Percentiles rank a stretch among this genome's conserved stretches.
These are phyloP conservation scores for Ceyx cyanopectus DNA, from an alignment of 2,113 vertebrate genomes.

Conservation along the genomic window DNA sequence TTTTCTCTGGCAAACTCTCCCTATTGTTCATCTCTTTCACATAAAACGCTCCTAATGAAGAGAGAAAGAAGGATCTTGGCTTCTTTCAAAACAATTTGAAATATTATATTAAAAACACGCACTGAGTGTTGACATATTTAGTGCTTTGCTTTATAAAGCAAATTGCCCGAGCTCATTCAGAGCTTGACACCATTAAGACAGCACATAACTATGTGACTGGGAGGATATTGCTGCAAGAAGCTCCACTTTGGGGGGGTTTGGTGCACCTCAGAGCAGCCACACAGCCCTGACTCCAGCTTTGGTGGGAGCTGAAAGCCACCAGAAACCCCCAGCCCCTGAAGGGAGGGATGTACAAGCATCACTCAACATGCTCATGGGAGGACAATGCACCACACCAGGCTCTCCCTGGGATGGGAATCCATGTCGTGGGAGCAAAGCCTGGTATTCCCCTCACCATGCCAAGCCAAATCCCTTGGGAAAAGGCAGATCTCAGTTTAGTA, in stretches of 20 bases:
- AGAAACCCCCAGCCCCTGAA: neutral
- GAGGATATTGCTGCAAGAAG: neutral
- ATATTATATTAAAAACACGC: conserved; percentile 56
- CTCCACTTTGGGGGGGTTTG: neutral
- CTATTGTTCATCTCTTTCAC: conserved; percentile 61
- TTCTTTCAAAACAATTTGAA: conserved; percentile 68
- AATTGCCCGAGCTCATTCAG: conserved; percentile 38
- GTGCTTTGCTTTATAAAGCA: conserved; percentile 43
- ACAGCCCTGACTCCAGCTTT: neutral
- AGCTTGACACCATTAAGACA: conserved; percentile 33
- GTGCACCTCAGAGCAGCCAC: neutral
- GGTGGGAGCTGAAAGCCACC: neutral
- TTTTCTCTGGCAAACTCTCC: conserved; percentile 40
- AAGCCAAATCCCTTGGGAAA: neutral
- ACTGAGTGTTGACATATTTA: conserved; percentile 60
- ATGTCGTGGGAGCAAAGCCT: neutral
- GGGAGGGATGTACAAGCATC: neutral
- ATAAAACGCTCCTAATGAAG: conserved; percentile 35
- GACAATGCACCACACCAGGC: neutral
- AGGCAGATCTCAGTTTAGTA: neutral
- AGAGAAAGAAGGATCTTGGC: conserved; percentile 57
- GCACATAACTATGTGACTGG: neutral
- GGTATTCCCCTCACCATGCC: neutral
- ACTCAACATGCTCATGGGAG: neutral
- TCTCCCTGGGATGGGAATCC: neutral